A percentile compares a stretch with the other conserved stretches of the same genome.
These are phyloP conservation scores for Luperina testacea DNA, from an alignment of 2,888 invertebrate genomes.

Conservation along the genomic window DNA sequence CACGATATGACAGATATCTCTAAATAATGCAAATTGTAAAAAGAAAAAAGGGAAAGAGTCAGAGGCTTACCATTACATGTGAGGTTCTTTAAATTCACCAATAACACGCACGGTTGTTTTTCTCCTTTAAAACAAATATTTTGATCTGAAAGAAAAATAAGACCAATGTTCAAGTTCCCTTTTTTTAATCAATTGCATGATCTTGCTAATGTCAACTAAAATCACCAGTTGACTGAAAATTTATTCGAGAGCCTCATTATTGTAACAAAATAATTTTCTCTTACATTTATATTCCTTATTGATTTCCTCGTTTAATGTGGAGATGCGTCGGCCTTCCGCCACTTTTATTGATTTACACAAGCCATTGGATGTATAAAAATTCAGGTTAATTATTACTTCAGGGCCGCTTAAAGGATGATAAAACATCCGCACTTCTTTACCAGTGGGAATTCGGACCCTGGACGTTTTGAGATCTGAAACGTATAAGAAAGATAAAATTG, in stretches of 20 bases:
- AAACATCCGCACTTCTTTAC: rapidly evolving
- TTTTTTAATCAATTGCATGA: not conserved
- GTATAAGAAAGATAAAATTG: not conserved
- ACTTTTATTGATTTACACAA: not conserved
- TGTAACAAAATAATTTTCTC: not conserved
- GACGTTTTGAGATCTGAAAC: not conserved
- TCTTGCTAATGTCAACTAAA: not conserved
- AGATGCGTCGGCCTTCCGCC: too few relatives aligned
- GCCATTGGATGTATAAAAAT: not conserved
- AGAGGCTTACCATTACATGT: not conserved
- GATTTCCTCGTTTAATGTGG: not conserved
- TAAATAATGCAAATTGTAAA: too few relatives aligned
- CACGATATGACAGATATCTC: not conserved
- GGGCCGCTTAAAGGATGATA: rapidly evolving
- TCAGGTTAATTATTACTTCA: too few relatives aligned
- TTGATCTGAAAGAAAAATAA: not conserved
- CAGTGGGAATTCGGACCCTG: rapidly evolving
- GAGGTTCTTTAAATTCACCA: not conserved
- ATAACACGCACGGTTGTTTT: not conserved
- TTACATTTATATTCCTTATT: not conserved
- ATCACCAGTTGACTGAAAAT: too few relatives aligned
- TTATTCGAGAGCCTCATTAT: not conserved
- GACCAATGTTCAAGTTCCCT: not conserved
- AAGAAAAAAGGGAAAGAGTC: not conserved
- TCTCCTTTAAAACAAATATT: not conserved